These are phyloP conservation scores for Gallinago undulata DNA, from an alignment of 2,113 vertebrate species.

Conservation along the genomic window DNA sequence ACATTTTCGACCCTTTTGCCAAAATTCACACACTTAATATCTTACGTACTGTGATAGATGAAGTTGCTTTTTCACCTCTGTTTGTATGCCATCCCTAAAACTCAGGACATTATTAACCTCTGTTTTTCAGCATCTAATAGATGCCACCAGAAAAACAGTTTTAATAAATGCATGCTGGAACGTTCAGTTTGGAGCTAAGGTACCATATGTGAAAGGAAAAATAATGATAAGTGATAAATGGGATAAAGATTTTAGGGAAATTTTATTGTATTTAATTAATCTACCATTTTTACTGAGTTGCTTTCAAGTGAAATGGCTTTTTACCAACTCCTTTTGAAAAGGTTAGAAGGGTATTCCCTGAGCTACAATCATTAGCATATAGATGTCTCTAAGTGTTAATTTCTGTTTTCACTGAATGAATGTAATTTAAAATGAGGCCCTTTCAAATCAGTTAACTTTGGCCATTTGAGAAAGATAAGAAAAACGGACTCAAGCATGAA, in stretches of 20 bases:
- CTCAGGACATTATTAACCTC: slow-evolving; percentile 44
- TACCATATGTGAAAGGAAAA: slow-evolving; percentile 58
- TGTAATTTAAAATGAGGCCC: slow-evolving; percentile 81
- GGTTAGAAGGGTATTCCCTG: slow-evolving; percentile 84
- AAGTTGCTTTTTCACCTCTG: slow-evolving; percentile 22
- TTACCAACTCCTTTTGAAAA: slow-evolving; percentile 79
- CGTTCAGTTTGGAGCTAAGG: slow-evolving; percentile 44
- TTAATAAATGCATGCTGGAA: slow-evolving; percentile 63
- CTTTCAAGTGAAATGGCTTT: slow-evolving; percentile 83
- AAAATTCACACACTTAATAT: slow-evolving; percentile 50
- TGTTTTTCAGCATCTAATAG: slow-evolving; percentile 65
- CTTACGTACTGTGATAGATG: slow-evolving; percentile 8
- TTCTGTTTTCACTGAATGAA: slow-evolving; percentile 83
- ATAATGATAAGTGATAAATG: slow-evolving; percentile 72
- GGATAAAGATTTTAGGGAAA: slow-evolving; percentile 77
- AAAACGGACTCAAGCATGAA: slow-evolving; percentile 72
- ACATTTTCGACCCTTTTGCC: slow-evolving; percentile 6
- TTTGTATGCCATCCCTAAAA: slow-evolving; percentile 44
- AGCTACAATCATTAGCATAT: slow-evolving; percentile 83
- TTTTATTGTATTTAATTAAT: slow-evolving; percentile 83
- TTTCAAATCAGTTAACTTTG: slow-evolving; percentile 81
- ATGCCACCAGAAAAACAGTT: slow-evolving; percentile 55
- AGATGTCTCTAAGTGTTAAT: slow-evolving; percentile 84
- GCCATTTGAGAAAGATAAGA: slow-evolving; percentile 79
- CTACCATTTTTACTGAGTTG: slow-evolving; percentile 79